A percentile compares a stretch with the other conserved stretches of the same genome.
Conservation (phyloP, 1,140 invertebrate genomes). For the Drosophila chauvacae region DNA sequence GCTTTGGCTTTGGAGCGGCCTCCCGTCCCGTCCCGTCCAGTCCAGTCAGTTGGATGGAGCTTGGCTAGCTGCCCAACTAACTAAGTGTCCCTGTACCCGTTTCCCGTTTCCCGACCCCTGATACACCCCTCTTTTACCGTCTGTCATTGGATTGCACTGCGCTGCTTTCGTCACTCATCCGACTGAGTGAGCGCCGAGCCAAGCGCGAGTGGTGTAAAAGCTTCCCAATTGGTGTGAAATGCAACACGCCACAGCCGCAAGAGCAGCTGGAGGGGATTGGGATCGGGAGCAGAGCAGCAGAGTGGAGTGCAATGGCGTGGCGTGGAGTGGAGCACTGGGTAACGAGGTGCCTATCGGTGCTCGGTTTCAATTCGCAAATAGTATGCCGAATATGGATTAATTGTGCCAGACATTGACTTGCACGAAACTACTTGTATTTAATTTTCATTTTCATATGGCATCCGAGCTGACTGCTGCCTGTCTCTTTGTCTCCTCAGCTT, state of each 20-base stretch:
- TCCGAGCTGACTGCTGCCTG: constrained; percentile 1
- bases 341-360: constrained; percentile 13
- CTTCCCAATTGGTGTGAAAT: constrained; percentile 78
- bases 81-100: constrained; percentile 50
- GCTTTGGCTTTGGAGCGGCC: constrained; percentile 29
- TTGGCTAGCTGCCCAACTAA: constrained; percentile 62
- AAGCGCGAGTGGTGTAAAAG: constrained; percentile 63
- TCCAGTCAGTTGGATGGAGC: constrained; percentile 40
- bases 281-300: background rate
- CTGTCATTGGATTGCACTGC: constrained; percentile 46
- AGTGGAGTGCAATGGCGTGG: background rate
- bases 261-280: constrained; percentile 11
- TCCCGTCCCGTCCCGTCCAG: constrained; percentile 15
- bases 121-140: background rate
- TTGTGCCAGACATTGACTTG: constrained; percentile 74
- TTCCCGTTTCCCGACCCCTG: constrained; percentile 5
- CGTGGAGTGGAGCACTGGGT: background rate
- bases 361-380: constrained; percentile 60
- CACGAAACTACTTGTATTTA: constrained; percentile 55
- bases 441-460: constrained; percentile 47
- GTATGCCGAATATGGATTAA: constrained; percentile 70
- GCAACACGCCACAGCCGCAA: constrained; percentile 64
- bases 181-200: constrained; percentile 73
- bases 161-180: constrained; percentile 77
- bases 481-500: background rate